phyloP scores from a whole-genome alignment of 2,888 invertebrate species.

The Baccha elongata region DNA sequence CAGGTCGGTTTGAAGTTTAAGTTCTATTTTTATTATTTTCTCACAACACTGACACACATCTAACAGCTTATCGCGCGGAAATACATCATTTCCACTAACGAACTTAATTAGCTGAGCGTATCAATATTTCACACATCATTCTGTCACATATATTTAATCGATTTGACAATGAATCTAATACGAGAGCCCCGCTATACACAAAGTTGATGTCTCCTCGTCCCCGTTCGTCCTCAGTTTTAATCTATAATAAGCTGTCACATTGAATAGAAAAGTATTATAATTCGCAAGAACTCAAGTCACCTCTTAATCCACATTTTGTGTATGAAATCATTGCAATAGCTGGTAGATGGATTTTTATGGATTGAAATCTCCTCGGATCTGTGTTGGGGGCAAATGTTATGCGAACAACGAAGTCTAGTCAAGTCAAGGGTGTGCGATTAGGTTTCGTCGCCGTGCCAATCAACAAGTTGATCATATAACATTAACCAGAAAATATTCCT shows the following conservation, averaged over 20 bases:
- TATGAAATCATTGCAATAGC: background rate
- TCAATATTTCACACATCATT: constrained; percentile 42
- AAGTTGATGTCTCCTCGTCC: no score
- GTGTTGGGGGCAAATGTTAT: constrained; percentile 18
- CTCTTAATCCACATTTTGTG: constrained; percentile 32
- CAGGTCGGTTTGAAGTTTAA: background rate
- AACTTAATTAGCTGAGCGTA: constrained; percentile 41
- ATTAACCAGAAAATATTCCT: constrained; percentile 1
- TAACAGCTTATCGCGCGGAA: constrained; percentile 49
- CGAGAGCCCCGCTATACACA: background rate
- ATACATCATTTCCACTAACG: constrained; percentile 35
- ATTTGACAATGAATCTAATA: constrained; percentile 60
- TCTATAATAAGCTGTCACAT: background rate
- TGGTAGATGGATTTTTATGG: background rate
- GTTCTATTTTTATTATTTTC: constrained; percentile 38
- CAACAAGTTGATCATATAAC: background rate
- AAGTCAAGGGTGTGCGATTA: constrained; percentile 39
- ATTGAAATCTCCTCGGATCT: constrained; percentile 10
- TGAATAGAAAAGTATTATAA: constrained; percentile 9
- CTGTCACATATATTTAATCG: constrained; percentile 27
- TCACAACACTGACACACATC: constrained; percentile 55
- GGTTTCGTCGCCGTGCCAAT: constrained; percentile 29
- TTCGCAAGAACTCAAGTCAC: constrained; percentile 20
- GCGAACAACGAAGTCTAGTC: constrained; percentile 25
- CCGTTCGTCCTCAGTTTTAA: background rate